Conservation (phyloP, 64 coral and sea anemone species). For the Stichodactyla helianthus region DNA sequence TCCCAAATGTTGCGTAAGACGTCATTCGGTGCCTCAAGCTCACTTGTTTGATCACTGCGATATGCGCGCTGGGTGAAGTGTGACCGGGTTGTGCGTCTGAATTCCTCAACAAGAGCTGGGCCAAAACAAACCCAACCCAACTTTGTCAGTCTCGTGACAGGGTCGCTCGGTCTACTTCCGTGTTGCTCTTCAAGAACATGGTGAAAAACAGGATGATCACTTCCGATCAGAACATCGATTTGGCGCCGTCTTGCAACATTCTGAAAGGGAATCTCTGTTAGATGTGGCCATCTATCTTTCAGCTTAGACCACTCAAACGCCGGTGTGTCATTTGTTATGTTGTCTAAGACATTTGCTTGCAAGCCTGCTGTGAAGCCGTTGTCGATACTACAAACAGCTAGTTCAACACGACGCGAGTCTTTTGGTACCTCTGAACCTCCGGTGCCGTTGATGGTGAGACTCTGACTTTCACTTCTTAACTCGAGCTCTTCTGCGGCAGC, state of each 20-base stretch:
- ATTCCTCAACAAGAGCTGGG: conserved; percentile 10
- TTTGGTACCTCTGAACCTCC: not conserved
- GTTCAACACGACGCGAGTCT: not conserved
- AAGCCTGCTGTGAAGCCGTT: not conserved
- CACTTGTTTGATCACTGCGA: conserved; percentile 10
- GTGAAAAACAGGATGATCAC: conserved; percentile 46
- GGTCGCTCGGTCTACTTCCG: not conserved
- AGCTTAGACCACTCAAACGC: conserved; percentile 33
- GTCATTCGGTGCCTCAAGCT: not conserved
- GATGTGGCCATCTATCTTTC: conserved; percentile 30
- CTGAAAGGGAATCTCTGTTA: not conserved
- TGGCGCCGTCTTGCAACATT: not conserved
- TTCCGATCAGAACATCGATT: conserved; percentile 51
- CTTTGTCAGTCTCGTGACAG: too few relatives aligned
- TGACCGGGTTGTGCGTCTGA: conserved; percentile 9
- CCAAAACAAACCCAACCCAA: too few relatives aligned
- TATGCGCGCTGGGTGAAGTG: conserved; percentile 28
- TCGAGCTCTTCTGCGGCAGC: conserved; percentile 30
- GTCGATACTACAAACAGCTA: not conserved
- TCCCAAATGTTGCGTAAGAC: conserved; percentile 20
- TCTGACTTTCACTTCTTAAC: conserved; percentile 20
- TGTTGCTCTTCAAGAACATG: conserved; percentile 23
- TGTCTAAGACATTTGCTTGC: not conserved
- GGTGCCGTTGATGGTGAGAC: conserved; percentile 44
- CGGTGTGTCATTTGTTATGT: conserved; percentile 23